phyloP scores from a whole-genome alignment of 2,797 vertebrate genomes.

The Pseudochirops cupreus region DNA sequence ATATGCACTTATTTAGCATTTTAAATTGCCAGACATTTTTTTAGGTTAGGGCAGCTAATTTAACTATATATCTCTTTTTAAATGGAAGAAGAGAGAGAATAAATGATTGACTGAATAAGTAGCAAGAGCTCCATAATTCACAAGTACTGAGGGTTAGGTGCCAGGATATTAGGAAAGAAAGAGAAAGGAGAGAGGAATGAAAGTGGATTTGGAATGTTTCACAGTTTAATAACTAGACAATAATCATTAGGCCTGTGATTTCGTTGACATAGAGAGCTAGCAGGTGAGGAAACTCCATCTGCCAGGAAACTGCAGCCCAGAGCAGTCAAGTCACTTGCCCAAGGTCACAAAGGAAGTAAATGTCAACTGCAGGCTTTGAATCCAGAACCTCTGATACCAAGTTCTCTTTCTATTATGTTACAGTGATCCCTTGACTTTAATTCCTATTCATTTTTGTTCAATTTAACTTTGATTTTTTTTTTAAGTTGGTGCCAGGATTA shows the following conservation, averaged over 20 bases:
- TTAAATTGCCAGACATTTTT: background rate
- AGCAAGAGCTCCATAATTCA: background rate
- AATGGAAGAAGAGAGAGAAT: background rate
- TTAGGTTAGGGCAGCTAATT: background rate
- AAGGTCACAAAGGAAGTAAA: background rate
- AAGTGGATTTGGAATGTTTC: background rate
- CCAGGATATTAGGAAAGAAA: background rate
- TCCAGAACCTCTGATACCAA: background rate
- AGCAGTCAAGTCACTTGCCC: background rate
- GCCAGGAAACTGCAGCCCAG: background rate
- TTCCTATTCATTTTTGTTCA: background rate
- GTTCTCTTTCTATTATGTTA: background rate
- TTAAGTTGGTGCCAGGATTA: background rate
- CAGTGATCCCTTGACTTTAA: background rate
- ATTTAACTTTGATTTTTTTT: background rate
- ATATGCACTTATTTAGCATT: background rate
- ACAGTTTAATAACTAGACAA: background rate
- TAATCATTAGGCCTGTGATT: background rate
- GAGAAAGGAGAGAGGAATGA: background rate
- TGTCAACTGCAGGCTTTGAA: background rate
- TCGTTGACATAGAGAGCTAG: background rate
- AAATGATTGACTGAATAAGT: background rate
- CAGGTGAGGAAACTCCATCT: background rate
- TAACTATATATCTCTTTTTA: background rate
- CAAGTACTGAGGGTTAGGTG: background rate